Evolutionary conservation across 1,140 invertebrate genomes (phyloP), one percentile per base, ranked within the genome.

Genomic region (Hylyphantes graminicola): DNA sequence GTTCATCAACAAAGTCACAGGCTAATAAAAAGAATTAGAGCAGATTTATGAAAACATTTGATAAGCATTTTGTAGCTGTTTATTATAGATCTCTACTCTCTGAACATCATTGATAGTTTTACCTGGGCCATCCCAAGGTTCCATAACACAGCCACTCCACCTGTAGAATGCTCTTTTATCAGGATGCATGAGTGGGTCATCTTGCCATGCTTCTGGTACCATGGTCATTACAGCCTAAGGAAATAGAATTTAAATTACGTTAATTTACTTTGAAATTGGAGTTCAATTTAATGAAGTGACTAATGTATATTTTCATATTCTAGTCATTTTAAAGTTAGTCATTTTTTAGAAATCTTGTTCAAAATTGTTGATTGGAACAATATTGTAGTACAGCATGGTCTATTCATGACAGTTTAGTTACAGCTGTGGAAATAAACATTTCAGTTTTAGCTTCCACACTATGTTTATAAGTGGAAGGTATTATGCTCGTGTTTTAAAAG

Each of bases 141-240:
- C 98, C 98, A 99, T 99, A 3, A 93, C 94, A 89, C 97, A 98
- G 0, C 96, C 94, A 51, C 96, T 94, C 97, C 97, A 99, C 84
- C 96, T 94, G 89, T 99, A 99, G 89, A 98, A 99, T 88, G 97
- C 94, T 67, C 95, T 93, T 90, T 99, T 99, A 87, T 97, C 95
- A 68, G 93, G 91, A 7, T 94, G 92, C 98, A 99, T 99, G 10
- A 95, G 94, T 88, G 98, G 96, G 89, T 98, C 96, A 89, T 99
- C 98, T 89, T 99, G 97, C 98, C 98, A 99, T 7, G 98, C 98
- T 91, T 99, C 98, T 2, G 98, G 98, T 48, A 99, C 97, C 97
- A 99, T 98, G 0, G 96, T 99, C 95, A 99, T 98, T 21, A 99
- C 96, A 85, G 97, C 97, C 93, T 86, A 94, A 17, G 54, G 54